Percentiles rank a stretch among this genome's conserved stretches.
phyloP scores from a whole-genome alignment of 1,140 invertebrate genomes.

The Cardiocondyla obscurior region DNA sequence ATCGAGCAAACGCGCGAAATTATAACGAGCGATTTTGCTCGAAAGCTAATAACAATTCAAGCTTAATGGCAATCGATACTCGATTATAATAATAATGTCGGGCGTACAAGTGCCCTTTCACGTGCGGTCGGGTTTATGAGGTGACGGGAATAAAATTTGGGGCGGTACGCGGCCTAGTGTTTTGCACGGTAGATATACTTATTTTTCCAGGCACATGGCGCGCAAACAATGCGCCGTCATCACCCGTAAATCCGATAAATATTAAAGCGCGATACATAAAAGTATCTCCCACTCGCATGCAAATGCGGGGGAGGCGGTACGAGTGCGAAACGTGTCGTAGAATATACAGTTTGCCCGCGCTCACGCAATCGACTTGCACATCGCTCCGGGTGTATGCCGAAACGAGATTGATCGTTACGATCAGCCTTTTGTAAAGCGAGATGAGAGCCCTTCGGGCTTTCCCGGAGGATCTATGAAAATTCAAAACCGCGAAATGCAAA shows the following conservation, averaged over 20 bases:
- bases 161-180: neutral
- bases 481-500: neutral
- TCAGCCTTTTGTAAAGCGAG: neutral
- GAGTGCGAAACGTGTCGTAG: constrained; percentile 16
- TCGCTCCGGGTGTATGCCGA: neutral
- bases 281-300: constrained; percentile 29
- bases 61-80: constrained; percentile 32
- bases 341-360: constrained; percentile 35
- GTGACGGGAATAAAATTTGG: constrained; percentile 12
- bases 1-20: neutral
- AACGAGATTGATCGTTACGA: constrained; percentile 11
- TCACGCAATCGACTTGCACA: constrained; percentile 34
- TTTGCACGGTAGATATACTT: constrained; percentile 17
- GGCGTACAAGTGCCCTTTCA: neutral
- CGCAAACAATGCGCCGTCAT: constrained; percentile 46
- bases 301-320: neutral
- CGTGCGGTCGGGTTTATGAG: constrained; percentile 1
- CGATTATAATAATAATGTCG: constrained; percentile 43
- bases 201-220: constrained; percentile 33
- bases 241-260: constrained; percentile 46
- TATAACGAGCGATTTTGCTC: constrained; percentile 6
- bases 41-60: neutral
- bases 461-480: neutral
- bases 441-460: neutral
- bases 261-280: constrained; percentile 45